Percentiles rank a stretch among this genome's conserved stretches.
Evolutionary conservation across 2,113 vertebrate genomes (phyloP).

Genomic region (Phocoena sinus): DNA sequence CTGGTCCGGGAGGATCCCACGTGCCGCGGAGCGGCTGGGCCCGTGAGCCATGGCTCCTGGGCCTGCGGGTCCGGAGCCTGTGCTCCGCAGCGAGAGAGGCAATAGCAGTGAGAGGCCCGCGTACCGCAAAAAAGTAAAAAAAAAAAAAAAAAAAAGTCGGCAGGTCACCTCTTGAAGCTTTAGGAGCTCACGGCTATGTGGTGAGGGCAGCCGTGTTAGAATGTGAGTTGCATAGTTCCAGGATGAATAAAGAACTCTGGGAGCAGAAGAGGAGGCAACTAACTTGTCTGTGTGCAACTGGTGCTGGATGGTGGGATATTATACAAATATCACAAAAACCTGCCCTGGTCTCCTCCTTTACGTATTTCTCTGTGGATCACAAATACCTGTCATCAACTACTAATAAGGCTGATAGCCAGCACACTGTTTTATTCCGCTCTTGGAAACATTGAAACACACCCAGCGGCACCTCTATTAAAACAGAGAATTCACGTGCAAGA

Average conservation of each 20-base stretch:
- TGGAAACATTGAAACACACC: background rate
- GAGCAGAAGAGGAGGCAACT: background rate
- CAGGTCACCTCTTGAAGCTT: background rate
- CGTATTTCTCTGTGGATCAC: background rate
- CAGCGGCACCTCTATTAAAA: background rate
- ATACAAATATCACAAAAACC: background rate
- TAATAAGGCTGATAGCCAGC: background rate
- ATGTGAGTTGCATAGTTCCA: background rate
- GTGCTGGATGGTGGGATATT: background rate
- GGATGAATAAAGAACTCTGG: background rate
- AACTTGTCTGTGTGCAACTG: background rate
- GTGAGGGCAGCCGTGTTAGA: background rate
- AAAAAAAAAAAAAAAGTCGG: background rate
- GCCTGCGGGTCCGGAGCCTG: no score
- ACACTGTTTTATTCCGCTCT: background rate
- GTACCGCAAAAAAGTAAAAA: no score
- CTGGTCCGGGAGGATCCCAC: no score
- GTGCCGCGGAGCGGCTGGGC: no score
- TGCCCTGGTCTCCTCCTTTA: background rate
- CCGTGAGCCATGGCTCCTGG: no score
- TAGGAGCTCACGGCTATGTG: background rate
- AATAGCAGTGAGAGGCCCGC: no score
- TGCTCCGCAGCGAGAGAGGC: no score
- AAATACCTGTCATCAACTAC: conserved; percentile 17
- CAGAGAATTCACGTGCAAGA: background rate